phyloP scores from a whole-genome alignment of 2,113 vertebrate genomes.

The Marmota flaviventris region DNA sequence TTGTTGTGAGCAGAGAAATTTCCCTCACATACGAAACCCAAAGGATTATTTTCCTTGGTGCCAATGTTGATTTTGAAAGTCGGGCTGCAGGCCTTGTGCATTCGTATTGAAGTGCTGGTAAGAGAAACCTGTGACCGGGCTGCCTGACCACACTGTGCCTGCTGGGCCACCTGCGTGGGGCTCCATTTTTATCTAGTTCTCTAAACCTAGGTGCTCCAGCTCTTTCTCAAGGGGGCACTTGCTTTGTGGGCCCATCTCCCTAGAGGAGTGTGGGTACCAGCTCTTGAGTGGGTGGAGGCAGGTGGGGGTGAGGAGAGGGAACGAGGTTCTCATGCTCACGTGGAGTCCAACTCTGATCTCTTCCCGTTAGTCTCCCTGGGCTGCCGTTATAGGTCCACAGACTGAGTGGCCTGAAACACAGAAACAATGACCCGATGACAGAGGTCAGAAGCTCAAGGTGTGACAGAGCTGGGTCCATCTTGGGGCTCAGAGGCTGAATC shows the following conservation, averaged over 20 bases:
- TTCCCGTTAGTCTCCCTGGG: fast-evolving
- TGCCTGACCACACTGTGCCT: fast-evolving
- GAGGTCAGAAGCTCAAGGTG: background rate
- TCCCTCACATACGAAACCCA: background rate
- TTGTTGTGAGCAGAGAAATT: background rate
- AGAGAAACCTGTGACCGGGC: background rate
- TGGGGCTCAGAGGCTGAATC: background rate
- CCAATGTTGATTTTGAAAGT: background rate
- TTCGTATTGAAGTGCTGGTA: background rate
- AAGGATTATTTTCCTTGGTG: background rate
- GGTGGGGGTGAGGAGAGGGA: background rate
- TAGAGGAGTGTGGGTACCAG: background rate
- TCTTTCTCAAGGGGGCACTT: too few species aligned
- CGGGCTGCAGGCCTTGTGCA: background rate
- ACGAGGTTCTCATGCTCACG: fast-evolving
- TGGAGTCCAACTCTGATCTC: background rate
- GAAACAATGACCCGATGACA: fast-evolving
- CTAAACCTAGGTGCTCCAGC: background rate
- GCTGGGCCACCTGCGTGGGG: fast-evolving
- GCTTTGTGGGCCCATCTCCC: background rate
- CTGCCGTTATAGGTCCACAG: background rate
- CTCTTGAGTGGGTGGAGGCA: background rate
- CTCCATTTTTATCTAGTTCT: fast-evolving
- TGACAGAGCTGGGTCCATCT: background rate
- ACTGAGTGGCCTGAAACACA: background rate